Evolutionary conservation across 1,140 invertebrate species (phyloP), one percentile per base, ranked within the genome.

Genomic region (Drosophila bocki): DNA sequence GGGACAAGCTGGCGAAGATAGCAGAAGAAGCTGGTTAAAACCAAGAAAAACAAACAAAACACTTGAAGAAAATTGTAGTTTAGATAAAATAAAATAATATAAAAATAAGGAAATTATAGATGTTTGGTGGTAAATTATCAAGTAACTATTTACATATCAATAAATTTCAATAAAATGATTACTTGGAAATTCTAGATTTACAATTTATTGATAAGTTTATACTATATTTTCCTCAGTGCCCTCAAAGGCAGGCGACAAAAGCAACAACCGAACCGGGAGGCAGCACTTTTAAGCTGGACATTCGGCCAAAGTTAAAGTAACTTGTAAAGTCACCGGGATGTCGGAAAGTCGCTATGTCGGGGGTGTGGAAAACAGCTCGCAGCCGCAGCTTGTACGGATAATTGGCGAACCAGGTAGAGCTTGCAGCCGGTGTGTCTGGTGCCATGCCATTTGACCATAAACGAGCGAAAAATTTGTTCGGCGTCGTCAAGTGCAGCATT

Each of bases 391-490:
- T 88, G 84, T 88, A 88, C 81, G 84, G 84, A 88, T 88, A 88
- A 90, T 90, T 88, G 85, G 85, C 81, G 81, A 72, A 77, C 78
- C 68, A 83, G 80, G 68, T 63, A 44, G 47, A 48, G 62, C 32
- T 45, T 26, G 69, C 77, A 83, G 84, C 85, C 84, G 85, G 72
- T 75, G 78, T 85, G 84, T 88, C 81, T 88, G 69, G 81, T 81
- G 81, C 78, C 78, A 75, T 90, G 85, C 81, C 85, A 90, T 90
- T 90, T 90, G 85, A 85, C 85, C 85, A 90, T 90, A 90, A 90
- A 91, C 86, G 85, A 91, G 85, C 78, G 65, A 67, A 79, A 80
- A 90, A 90, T 90, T 90, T 90, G 85, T 90, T 90, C 79, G 50
- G 45, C 68, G 50, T 78, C 78, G 80, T 80, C 80, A 87, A 87